Conservation (phyloP, 2,113 vertebrate species). For the Acrocephalus arundinaceus region DNA sequence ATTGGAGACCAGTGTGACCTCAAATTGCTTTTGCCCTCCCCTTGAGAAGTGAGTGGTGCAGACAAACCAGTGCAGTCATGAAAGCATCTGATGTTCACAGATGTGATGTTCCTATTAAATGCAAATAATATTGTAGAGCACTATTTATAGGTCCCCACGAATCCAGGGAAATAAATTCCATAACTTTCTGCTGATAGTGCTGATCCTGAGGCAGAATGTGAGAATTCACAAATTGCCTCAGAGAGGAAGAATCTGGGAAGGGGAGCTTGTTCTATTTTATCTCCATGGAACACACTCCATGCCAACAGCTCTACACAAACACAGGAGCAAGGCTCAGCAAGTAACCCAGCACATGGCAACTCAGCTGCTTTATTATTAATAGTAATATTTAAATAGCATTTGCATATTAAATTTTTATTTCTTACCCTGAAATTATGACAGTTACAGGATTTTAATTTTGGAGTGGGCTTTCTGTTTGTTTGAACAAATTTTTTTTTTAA, state of each 20-base stretch:
- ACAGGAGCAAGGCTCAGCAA: background rate
- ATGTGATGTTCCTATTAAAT: background rate
- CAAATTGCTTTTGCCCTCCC: background rate
- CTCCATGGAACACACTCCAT: background rate
- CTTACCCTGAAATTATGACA: background rate
- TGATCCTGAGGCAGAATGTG: background rate
- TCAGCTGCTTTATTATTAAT: background rate
- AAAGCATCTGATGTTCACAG: background rate
- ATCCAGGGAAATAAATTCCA: background rate
- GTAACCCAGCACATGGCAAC: background rate
- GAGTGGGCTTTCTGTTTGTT: background rate
- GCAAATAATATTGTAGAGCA: background rate
- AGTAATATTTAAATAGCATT: background rate
- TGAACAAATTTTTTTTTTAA: background rate
- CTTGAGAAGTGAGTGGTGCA: background rate
- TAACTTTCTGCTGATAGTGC: background rate
- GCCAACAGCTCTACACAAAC: background rate
- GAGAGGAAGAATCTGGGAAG: background rate
- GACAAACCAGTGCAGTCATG: background rate
- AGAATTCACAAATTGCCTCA: background rate
- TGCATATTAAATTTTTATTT: background rate
- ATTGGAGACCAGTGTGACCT: background rate
- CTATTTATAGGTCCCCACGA: rapidly evolving
- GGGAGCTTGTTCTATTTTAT: background rate
- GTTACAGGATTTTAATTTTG: background rate